Conservation (phyloP, 2,888 invertebrate genomes). For the Mactromeris polynyma region DNA sequence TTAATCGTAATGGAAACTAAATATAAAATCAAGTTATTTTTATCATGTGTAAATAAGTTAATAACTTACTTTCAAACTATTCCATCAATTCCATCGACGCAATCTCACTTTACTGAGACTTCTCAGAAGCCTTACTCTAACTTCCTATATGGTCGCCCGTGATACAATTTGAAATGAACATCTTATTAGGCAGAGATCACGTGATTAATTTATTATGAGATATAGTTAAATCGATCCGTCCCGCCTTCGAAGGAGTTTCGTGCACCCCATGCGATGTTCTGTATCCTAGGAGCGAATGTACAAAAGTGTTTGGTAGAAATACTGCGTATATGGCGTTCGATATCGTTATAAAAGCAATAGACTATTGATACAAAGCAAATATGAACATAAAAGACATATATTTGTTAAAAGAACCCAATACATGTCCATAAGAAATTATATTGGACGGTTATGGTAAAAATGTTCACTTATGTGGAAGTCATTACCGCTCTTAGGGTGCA, state of each 20-base stretch:
- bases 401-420: slow-evolving; percentile 10
- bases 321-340: slow-evolving; percentile 7
- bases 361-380: not conserved
- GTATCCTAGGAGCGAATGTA: slow-evolving; percentile 16
- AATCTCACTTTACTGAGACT: not conserved
- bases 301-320: slow-evolving; percentile 9
- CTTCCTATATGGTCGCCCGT: slow-evolving; percentile 18
- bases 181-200: slow-evolving; percentile 67
- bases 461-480: not conserved
- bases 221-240: slow-evolving; percentile 65
- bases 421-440: slow-evolving; percentile 14
- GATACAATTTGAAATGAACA: slow-evolving; percentile 70
- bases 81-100: not conserved
- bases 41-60: not conserved
- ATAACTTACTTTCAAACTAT: slow-evolving; percentile 7
- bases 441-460: not conserved
- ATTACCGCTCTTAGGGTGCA: not conserved
- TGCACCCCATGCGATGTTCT: slow-evolving; percentile 29
- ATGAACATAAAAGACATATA: not conserved
- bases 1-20: too few relatives aligned
- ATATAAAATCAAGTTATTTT: not conserved
- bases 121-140: not conserved
- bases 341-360: not conserved
- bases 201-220: slow-evolving; percentile 71
- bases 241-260: slow-evolving; percentile 45